Evolutionary conservation across 1,140 invertebrate species (phyloP).

Genomic region (Chionoecetes opilio): DNA sequence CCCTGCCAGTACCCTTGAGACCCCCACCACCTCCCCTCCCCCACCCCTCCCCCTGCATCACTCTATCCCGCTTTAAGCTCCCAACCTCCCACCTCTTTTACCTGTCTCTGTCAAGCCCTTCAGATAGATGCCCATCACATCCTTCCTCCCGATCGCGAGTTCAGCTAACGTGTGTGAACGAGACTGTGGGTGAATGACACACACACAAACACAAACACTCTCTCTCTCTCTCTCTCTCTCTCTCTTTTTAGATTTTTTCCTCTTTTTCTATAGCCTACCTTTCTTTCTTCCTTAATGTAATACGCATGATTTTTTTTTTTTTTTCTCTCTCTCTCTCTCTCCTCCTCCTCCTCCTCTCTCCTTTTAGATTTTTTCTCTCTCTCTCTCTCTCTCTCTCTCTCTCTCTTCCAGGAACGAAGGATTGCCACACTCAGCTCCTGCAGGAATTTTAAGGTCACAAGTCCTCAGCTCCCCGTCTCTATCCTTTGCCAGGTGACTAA

Average conservation of each 20-base stretch:
- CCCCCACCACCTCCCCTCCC: background rate
- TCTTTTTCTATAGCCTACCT: background rate
- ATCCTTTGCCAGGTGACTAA: too few relatives aligned
- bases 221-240: constrained; percentile 6
- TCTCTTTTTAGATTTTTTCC: background rate
- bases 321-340: background rate
- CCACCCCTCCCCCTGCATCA: background rate
- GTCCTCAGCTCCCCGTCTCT: too few relatives aligned
- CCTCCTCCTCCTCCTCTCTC: background rate
- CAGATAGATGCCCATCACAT: too few relatives aligned
- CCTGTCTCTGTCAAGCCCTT: too few relatives aligned
- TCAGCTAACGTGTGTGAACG: too few relatives aligned
- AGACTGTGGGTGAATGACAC: too few relatives aligned
- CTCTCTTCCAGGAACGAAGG: background rate
- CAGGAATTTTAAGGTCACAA: too few relatives aligned
- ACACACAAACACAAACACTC: background rate
- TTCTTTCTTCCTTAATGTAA: background rate
- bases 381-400: background rate
- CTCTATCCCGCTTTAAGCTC: background rate
- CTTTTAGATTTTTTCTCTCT: background rate
- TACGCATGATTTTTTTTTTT: too few relatives aligned
- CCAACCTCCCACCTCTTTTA: too few relatives aligned
- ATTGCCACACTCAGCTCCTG: too few relatives aligned
- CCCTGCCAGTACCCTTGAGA: background rate
- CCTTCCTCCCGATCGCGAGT: too few relatives aligned